phyloP scores from a whole-genome alignment of 2,113 vertebrate species.

The Leucoraja erinaceus region DNA sequence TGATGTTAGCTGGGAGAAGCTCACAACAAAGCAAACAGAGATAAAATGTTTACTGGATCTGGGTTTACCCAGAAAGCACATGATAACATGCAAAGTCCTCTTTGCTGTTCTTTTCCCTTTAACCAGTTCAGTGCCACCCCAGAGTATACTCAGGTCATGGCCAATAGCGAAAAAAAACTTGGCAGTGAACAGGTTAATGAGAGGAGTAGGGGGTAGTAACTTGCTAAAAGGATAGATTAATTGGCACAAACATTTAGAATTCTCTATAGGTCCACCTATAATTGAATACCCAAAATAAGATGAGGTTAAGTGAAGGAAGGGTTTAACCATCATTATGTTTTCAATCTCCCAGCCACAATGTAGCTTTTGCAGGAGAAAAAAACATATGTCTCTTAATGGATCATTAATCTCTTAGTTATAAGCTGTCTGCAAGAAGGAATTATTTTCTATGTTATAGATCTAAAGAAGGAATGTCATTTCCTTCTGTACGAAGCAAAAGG shows the following conservation, averaged over 20 bases:
- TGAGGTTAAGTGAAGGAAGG: background rate
- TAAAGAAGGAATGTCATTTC: conserved; percentile 64
- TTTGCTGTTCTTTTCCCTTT: background rate
- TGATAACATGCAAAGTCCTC: conserved; percentile 50
- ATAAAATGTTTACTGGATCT: too few relatives aligned
- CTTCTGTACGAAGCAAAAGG: conserved; percentile 61
- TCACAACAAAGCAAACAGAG: too few relatives aligned
- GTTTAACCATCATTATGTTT: background rate
- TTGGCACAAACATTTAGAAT: background rate
- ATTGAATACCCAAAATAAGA: background rate
- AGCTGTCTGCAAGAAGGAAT: background rate
- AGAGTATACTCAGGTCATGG: too few relatives aligned
- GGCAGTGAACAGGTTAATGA: background rate
- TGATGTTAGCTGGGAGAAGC: too few relatives aligned
- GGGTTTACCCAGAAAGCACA: background rate
- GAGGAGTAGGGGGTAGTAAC: background rate
- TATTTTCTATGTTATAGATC: conserved; percentile 55
- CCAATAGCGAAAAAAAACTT: too few relatives aligned
- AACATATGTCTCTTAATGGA: background rate
- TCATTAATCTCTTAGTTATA: background rate
- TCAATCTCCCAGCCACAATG: background rate
- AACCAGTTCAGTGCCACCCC: too few relatives aligned
- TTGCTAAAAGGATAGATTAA: background rate
- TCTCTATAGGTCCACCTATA: background rate
- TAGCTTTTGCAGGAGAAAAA: background rate